Percentiles rank a stretch among this genome's conserved stretches.
Conservation (phyloP, 2,113 vertebrate genomes). For the Saguinus imperator region DNA sequence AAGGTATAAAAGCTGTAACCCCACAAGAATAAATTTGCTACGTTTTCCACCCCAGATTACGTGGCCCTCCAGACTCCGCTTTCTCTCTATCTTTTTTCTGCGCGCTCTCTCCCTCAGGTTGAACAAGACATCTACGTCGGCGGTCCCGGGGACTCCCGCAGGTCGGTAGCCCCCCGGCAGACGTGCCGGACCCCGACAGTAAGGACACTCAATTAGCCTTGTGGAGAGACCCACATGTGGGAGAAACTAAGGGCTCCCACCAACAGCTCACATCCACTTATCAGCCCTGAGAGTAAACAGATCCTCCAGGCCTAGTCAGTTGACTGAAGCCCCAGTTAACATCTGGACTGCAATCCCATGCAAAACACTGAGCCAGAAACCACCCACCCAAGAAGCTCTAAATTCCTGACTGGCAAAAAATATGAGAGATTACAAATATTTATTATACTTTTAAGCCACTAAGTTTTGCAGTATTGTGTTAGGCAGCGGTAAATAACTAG, state of each 20-base stretch:
- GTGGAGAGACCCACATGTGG: accelerated
- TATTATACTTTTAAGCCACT: neutral
- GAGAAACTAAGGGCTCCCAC: neutral
- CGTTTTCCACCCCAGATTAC: too few species aligned
- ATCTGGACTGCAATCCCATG: neutral
- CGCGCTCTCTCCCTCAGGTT: too few species aligned
- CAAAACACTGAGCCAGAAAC: neutral
- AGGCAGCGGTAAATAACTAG: neutral
- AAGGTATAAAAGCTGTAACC: too few species aligned
- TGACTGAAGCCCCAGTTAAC: neutral
- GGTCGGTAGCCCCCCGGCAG: too few species aligned
- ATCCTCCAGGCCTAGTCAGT: neutral
- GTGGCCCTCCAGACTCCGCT: too few species aligned
- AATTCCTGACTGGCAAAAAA: neutral
- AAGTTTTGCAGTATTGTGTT: neutral
- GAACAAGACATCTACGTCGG: too few species aligned
- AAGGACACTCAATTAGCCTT: neutral
- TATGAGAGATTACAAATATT: neutral
- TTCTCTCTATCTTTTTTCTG: too few species aligned
- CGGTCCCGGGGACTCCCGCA: too few species aligned
- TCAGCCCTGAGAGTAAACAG: neutral
- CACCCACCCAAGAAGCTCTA: neutral
- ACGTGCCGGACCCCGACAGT: too few species aligned
- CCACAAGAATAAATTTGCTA: too few species aligned
- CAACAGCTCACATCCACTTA: neutral